Base-by-base conservation (phyloP, 2,888 invertebrate species). In the Xylota segnis region DNA sequence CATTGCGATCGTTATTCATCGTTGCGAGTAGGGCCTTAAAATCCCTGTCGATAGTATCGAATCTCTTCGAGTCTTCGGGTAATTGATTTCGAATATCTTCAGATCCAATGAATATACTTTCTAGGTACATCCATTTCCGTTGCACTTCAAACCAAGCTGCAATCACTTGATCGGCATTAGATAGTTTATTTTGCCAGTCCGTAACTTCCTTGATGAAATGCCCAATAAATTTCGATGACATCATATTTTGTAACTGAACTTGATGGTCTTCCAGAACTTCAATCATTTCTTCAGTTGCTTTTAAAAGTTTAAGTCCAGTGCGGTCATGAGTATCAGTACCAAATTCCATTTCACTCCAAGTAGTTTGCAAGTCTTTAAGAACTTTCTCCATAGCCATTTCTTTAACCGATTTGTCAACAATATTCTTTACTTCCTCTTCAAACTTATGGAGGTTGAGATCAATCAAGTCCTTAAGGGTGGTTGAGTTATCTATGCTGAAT, bases 301-400 rank as follows among this genome's bases (percentile, higher is more conserved):
- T 95, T 1, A 98, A 94, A 82, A 98, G 90, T 87, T 95, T 95
- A 14, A 96, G 92, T 75, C 95, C 95, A 0, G 98, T 97, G 87
- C 98, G 94, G n/a, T 97, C 96, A 90, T 98, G 98, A 7, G 93
- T 89, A 66, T 96, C 95, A 77, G 95, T 95, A 50, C 95, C 95
- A 88, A 98, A 98, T 90, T 97, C 96, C 95, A 97, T 95, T 2
- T 92, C 92, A 0, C 95, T 93, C 98, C 98, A 98, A 0, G 95
- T 96, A 4, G 93, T 93, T 82, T 96, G 95, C 89, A 99, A 93
- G 91, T 98, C 98, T 88, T 95, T 96, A 9, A 99, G 93, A 0
- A 96, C 95, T 92, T 98, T 98, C 91, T 98, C 98, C 98, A 98
- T 98, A n/a, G 95, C 96, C 94, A 96, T 96, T 93, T 98, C 99